These are phyloP conservation scores for Lasioglossum figueresi DNA, from an alignment of 2,888 invertebrate species.

Conservation along the genomic window DNA sequence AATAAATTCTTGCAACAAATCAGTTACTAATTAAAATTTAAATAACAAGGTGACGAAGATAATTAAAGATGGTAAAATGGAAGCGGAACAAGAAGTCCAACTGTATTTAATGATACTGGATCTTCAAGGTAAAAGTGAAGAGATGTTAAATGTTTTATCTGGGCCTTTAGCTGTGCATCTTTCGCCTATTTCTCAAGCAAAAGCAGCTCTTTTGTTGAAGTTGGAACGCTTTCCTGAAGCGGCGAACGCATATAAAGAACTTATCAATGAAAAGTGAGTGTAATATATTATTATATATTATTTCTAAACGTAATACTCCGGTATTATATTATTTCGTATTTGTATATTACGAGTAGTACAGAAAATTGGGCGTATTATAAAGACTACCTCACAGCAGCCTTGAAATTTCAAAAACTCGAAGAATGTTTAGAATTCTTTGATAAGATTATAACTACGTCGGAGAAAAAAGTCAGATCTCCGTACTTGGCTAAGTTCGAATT, in stretches of 20 bases:
- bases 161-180: conserved; percentile 86
- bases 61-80: conserved; percentile 93
- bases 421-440: conserved; percentile 82
- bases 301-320: background rate
- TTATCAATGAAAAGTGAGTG: conserved; percentile 90
- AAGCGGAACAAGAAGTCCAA: conserved; percentile 97
- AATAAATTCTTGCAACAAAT: background rate
- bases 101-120: conserved; percentile 95
- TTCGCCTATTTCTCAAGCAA: conserved; percentile 86
- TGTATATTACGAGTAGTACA: conserved; percentile 75
- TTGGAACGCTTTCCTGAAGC: conserved; percentile 91
- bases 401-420: conserved; percentile 78
- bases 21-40: background rate
- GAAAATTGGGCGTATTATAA: conserved; percentile 84
- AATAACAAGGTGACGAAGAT: conserved; percentile 86
- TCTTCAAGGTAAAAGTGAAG: conserved; percentile 91
- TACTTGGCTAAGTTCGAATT: conserved; percentile 93
- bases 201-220: conserved; percentile 90
- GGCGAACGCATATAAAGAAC: conserved; percentile 89
- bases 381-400: conserved; percentile 84
- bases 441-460: conserved; percentile 74
- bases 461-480: conserved; percentile 88
- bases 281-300: conserved; percentile 75
- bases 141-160: conserved; percentile 92
- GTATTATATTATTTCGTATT: conserved; percentile 17